Base-by-base conservation (phyloP, 2,888 invertebrate species). In the Drosophila multiciliata region DNA sequence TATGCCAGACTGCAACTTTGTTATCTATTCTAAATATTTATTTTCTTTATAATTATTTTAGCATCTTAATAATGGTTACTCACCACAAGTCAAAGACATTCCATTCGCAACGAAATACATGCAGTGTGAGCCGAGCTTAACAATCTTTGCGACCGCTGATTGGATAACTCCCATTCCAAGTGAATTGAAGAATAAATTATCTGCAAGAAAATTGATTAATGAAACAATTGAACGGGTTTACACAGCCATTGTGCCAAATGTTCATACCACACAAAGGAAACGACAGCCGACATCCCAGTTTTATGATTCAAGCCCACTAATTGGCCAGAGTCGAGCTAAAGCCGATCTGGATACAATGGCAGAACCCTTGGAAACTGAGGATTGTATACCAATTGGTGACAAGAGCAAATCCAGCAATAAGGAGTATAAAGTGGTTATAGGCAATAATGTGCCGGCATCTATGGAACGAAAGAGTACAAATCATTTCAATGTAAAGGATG, bases 141-240 rank as follows among this genome's bases (percentile, higher is more conserved):
- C 89, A 4, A 85, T 92, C 64, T 87, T 92, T 57, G 68, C 91
- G 17, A 88, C 92, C 12, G 91, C 90, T 26, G 91, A 91, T 69
- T 91, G 90, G 83, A 82, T 92, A 52, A 53, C 55, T 17, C 73
- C 80, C 6, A 62, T 89, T 63, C 49, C 82, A 11, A 78, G 74
- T 66, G 90, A 90, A 48, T 69, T 70, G 2, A 85, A 82, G 40
- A 87, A 88, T 58, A 91, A 89, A 65, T 82, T 88, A 38, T 87
- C 89, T 9, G 65, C 89, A 7, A 71, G 66, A 33, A 87, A 89
- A 23, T 63, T 91, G 12, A 60, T 92, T 2, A 89, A 75, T 35
- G 91, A 83, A 20, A 90, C 90, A 8, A 29, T 91, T 38, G 89
- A 86, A 15, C 82, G 86, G 60, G 78, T 91, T 0, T 78, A 75